phyloP scores from a whole-genome alignment of 2,888 invertebrate species.

The Macrophya alboannulata region DNA sequence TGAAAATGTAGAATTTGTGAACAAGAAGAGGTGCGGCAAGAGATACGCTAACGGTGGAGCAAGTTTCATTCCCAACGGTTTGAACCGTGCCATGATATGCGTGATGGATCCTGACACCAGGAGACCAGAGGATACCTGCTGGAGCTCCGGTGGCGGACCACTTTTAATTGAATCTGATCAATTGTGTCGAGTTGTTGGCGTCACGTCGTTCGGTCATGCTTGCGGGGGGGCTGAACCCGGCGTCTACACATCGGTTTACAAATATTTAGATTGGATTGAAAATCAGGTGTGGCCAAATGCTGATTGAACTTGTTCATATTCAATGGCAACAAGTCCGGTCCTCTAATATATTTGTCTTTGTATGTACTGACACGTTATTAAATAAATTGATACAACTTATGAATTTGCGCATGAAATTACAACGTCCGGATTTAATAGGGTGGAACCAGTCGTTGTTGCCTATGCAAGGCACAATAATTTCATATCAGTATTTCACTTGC shows the following conservation, averaged over 20 bases:
- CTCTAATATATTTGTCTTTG: not conserved
- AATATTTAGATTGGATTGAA: conserved; percentile 76
- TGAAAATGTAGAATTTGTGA: conserved; percentile 67
- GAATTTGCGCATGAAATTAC: not conserved
- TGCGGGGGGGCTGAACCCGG: conserved; percentile 72
- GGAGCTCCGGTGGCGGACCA: conserved; percentile 76
- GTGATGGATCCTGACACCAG: conserved; percentile 67
- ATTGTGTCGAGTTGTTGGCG: conserved; percentile 69
- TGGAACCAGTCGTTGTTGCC: no score
- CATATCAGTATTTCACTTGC: no score
- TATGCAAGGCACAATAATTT: no score
- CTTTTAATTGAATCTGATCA: conserved; percentile 65
- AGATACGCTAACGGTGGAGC: conserved; percentile 62
- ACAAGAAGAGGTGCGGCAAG: conserved; percentile 64
- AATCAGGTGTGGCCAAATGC: conserved; percentile 70
- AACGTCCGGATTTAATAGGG: not conserved
- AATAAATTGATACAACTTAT: not conserved
- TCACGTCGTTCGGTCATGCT: conserved; percentile 73
- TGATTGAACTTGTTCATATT: not conserved
- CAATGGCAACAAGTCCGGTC: no score
- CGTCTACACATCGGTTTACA: conserved; percentile 72
- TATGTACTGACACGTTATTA: not conserved
- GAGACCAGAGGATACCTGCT: conserved; percentile 70
- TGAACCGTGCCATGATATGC: conserved; percentile 72
- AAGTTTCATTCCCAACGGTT: conserved; percentile 67